Evolutionary conservation across 2,888 invertebrate genomes (phyloP), one percentile per base, ranked within the genome.

Genomic region (Alitta virens): DNA sequence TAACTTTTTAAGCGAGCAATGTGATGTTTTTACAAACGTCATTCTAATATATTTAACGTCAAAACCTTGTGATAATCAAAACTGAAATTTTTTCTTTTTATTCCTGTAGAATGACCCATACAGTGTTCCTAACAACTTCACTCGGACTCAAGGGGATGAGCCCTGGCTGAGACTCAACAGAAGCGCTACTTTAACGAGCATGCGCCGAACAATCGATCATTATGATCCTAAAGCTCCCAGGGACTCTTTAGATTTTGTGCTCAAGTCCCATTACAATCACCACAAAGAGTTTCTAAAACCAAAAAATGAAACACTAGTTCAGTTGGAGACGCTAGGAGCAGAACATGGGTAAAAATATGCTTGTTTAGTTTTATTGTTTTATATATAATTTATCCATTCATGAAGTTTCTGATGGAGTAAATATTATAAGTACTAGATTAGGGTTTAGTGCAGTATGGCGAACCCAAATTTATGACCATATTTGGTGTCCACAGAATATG

Each of bases 241-340:
- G n/a, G 82, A 82, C 71, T 76, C 75, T 62, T 69, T 82, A 42
- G 82, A 82, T 67, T 82, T 82, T 73, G 68, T 78, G 14, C 68
- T 82, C 23, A 82, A 80, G 65, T 69, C 81, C 24, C 68, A 76
- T 49, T 82, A 82, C 67, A 69, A 81, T 64, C 81, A 82, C 25
- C 78, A 82, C 68, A 68, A 72, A 16, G 76, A 78, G 50, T 75
- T 81, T 38, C 70, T 82, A 7, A 75, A 68, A 51, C 75, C 72
- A 42, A 76, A 70, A 59, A 74, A 77, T 67, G 74, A 80, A 65
- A 78, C 77, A 0, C 63, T 79, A n/a, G 68, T 75, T 38, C 82
- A 82, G 61, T 73, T 73, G 57, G 81, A 82, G 66, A 82, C 82
- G 7, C 63, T 74, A 25, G 76, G 75, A 40, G 68, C 63, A 27